phyloP scores from a whole-genome alignment of 2,888 invertebrate genomes.

The Cosmopolites sordidus region DNA sequence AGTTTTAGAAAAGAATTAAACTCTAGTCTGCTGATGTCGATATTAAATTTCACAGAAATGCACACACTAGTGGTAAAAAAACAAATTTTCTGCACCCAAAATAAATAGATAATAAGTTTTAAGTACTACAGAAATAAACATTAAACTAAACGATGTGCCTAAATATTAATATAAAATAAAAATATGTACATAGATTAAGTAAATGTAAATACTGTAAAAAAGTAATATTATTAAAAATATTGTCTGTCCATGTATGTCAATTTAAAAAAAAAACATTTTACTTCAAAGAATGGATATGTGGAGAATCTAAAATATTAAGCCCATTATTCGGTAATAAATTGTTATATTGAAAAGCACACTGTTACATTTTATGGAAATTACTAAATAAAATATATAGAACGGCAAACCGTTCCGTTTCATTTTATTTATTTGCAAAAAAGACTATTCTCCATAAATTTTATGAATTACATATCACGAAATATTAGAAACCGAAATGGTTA shows the following conservation, averaged over 20 bases:
- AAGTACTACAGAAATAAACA: constrained; percentile 1
- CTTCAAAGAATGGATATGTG: neutral
- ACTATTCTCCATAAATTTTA: too few species aligned
- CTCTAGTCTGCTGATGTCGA: constrained; percentile 12
- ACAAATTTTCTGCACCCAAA: neutral
- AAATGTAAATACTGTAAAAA: constrained; percentile 14
- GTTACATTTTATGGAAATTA: neutral
- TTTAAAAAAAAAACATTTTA: neutral
- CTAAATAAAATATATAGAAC: constrained; percentile 3
- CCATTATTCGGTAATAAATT: neutral
- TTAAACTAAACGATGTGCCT: constrained; percentile 18
- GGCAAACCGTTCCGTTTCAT: too few species aligned
- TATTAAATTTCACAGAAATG: neutral
- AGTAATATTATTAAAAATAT: constrained; percentile 2
- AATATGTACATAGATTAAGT: neutral
- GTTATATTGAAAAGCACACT: neutral
- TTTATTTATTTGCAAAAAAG: too few species aligned
- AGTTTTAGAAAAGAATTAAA: too few species aligned
- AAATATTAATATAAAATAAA: constrained; percentile 6
- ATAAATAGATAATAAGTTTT: neutral
- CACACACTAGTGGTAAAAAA: neutral
- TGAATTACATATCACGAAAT: too few species aligned
- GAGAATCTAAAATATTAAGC: neutral
- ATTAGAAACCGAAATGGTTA: too few species aligned
- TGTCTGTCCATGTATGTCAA: constrained; percentile 18